These are phyloP conservation scores for Cottoperca gobio DNA, from an alignment of 2,797 vertebrate species.

Conservation along the genomic window DNA sequence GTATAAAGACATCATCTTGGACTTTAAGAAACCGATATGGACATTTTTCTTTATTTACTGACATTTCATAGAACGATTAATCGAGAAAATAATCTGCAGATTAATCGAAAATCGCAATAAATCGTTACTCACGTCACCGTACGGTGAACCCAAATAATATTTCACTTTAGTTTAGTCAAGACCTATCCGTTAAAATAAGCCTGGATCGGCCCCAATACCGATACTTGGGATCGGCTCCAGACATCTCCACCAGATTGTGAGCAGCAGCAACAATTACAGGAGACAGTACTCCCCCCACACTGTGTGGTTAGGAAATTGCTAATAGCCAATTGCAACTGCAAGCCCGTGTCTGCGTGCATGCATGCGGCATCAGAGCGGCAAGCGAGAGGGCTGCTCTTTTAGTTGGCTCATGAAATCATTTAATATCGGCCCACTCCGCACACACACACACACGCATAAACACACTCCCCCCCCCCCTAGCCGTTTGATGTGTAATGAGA, in stretches of 20 bases:
- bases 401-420: slow-evolving; percentile 78
- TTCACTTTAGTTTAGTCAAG: neutral
- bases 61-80: too few relatives aligned
- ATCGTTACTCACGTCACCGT: too few relatives aligned
- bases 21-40: too few relatives aligned
- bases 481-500: slow-evolving; percentile 85
- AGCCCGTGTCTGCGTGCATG: slow-evolving; percentile 7
- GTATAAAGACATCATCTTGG: too few relatives aligned
- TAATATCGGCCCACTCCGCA: slow-evolving; percentile 62
- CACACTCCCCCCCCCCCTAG: slow-evolving; percentile 29
- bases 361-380: slow-evolving; percentile 37
- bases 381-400: slow-evolving; percentile 64
- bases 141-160: too few relatives aligned
- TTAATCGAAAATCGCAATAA: too few relatives aligned
- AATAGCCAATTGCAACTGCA: slow-evolving; percentile 42
- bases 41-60: too few relatives aligned
- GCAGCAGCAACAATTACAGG: slow-evolving; percentile 35
- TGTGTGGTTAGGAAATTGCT: slow-evolving; percentile 34
- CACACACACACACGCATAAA: slow-evolving; percentile 25
- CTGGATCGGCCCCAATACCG: too few relatives aligned
- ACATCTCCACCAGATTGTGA: slow-evolving; percentile 19
- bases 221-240: neutral
- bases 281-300: slow-evolving; percentile 14
- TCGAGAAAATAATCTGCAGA: too few relatives aligned
- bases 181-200: neutral